Evolutionary conservation across 2,888 invertebrate genomes (phyloP), one percentile per base, ranked within the genome.

Genomic region (Spialia ferax): DNA sequence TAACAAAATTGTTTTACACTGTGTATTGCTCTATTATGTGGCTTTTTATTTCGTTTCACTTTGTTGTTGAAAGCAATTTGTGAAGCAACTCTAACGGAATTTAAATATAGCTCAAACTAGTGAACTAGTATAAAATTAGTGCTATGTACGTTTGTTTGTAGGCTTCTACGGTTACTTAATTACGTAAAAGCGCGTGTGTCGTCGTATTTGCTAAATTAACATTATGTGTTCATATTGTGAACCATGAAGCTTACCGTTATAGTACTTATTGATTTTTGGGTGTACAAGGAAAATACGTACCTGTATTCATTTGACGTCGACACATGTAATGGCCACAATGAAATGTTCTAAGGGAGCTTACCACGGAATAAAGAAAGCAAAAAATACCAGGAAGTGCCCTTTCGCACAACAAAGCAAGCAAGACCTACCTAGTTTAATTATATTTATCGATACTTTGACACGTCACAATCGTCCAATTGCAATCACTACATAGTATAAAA

Each of bases 41-140:
- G 50, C 6, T 20, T 54, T 38, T 42, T 60, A 66, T 60, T 38
- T 35, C 26, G 52, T 42, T 26, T 42, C 59, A 38, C 42, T 59
- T 48, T 23, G 38, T 60, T 60, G 54, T 60, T 52, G 59, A 42
- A 54, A 60, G 18, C 29, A 60, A 66, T 66, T 66, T 54, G 29
- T 45, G 54, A 13, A 32, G 26, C 29, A 42, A 32, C 29, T 11
- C 26, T 32, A 54, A 54, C 29, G 8, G 29, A 54, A 66, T 66
- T 66, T 54, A 29, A 57, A 66, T 60, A 45, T 55, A 54, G 50
- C 64, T 32, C 45, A n/a, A 64, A 64, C 56, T 55, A 23, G 22
- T 11, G 48, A 45, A 56, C 15, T 22, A 22, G 20, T 32, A 20
- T 63, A 42, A 10, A 15, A 54, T 20, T 8, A 0, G 1, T 29